Conservation (phyloP, 2,797 vertebrate species). For the Tauraco hartlaubi region DNA sequence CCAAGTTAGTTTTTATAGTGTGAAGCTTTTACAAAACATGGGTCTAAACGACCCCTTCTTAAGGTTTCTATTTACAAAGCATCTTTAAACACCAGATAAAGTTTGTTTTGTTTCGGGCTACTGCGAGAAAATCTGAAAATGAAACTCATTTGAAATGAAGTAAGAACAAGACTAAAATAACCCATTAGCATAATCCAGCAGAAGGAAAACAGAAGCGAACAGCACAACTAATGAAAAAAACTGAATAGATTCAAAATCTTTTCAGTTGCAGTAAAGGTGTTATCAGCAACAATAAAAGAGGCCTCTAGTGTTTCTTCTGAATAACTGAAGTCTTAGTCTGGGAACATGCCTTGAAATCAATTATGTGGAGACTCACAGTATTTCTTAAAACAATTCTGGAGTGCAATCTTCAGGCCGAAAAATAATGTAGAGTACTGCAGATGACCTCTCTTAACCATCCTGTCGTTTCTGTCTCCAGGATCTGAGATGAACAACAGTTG, state of each 20-base stretch:
- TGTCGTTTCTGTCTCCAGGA: neutral
- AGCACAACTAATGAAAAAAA: neutral
- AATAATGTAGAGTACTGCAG: neutral
- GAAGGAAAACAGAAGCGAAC: neutral
- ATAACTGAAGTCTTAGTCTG: neutral
- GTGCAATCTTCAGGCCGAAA: neutral
- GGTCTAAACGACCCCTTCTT: conserved; percentile 6
- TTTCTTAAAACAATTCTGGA: neutral
- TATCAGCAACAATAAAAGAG: neutral
- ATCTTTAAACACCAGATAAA: conserved; percentile 27
- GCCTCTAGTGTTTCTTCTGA: neutral
- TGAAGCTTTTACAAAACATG: neutral
- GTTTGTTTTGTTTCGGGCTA: neutral
- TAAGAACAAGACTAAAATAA: conserved; percentile 22
- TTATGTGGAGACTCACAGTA: neutral
- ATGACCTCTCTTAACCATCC: neutral
- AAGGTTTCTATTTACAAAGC: conserved; percentile 25
- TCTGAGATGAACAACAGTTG: neutral
- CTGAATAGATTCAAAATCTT: neutral
- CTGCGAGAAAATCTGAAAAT: conserved; percentile 41
- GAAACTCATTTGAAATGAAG: conserved; percentile 18
- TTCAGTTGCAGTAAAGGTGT: neutral
- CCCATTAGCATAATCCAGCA: neutral
- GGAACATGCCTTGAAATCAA: neutral
- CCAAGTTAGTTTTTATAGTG: neutral